Base-by-base conservation (phyloP, 2,888 invertebrate species). In the Spilosoma lubricipeda region DNA sequence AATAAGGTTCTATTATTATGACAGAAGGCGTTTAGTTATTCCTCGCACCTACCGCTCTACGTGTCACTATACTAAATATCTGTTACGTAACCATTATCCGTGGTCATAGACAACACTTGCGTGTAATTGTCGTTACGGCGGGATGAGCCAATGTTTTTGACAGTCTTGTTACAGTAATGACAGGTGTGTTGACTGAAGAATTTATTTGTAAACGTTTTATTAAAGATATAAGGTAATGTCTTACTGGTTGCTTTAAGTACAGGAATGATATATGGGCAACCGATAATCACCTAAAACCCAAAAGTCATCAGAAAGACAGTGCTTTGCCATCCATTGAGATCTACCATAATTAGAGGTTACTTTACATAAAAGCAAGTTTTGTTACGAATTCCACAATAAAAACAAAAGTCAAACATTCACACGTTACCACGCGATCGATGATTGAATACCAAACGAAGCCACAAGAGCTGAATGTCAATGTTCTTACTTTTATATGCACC, bases 361-460 rank as follows among this genome's bases (percentile, higher is more conserved):
- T 45, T 3, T 18, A 15, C 20, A 5, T 36, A 3, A 5, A 36
- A 5, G 1, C 20, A 23, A 52, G 23, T 52, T 8, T 52, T 8
- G 18, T 56, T 56, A 30, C 5, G 8, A 13, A 56, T 36, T 63
- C 39, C 48, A 48, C 30, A 67, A 69, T 23, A 65, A 69, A 65
- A 73, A 64, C 52, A 71, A 71, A 66, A 52, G 69, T 72, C 65
- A 15, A 65, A 52, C 36, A 48, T 68, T 73, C 63, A 73, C 69
- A 72, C 68, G 72, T 68, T 59, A 27, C 67, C 59, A 45, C 72
- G 52, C 39, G 23, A 48, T 18, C n/a, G n/a, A 64, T 52, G 56
- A 73, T 64, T 39, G 73, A 68, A 73, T 73, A 73, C 64, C 42
- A 68, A 72, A 68, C 33, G 7, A 9, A 30, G 23, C 13, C 20